Base-by-base conservation (phyloP, 2,797 vertebrate genomes). In the Philypnodon macrostomus region DNA sequence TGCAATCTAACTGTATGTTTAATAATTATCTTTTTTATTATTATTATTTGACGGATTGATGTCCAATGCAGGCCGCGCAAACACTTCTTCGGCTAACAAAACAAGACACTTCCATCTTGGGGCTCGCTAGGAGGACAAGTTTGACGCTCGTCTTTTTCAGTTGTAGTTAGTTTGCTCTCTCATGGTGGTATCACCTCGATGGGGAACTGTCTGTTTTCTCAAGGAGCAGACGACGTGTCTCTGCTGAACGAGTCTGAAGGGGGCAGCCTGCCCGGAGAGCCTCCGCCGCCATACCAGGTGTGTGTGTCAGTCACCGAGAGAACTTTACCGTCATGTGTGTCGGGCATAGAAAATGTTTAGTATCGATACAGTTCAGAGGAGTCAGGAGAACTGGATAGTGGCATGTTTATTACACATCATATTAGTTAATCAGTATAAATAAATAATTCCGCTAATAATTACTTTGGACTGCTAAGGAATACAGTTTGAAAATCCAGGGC, bases 151-250 rank as follows among this genome's bases (percentile, higher is more conserved):
- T 7, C 4, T 0, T 35, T 6, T 11, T 1, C 31, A 23, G 13
- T n/a, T 30, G 16, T 37, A 15, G 18, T 21, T 18, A 40, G 36
- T 18, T 13, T 27, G 24, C 35, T 2, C 47, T 45, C 69, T 77
- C 62, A 79, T 84, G 86, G 38, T 81, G 75, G 53, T 60, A 32
- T 46, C 52, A 51, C 52, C 53, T 83, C 80, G 35, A 93, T 93
- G 93, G 90, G 92, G 85, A 92, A 93, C 79, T 93, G 92, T 55
- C 81, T 94, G 51, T 92, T 88, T 61, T 90, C 89, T n/a, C 90
- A 91, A 83, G 75, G 85, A 10, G 85, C 89, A 33, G 90, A 91
- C 67, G 87, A 91, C 76, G 58, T 90, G 68, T 91, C 89, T 17
- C 73, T 90, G 59, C 83, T 91, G 53, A 92, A 93, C 83, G 92